Evolutionary conservation across 2,113 vertebrate species (phyloP).

Genomic region (Thryonomys swinderianus): DNA sequence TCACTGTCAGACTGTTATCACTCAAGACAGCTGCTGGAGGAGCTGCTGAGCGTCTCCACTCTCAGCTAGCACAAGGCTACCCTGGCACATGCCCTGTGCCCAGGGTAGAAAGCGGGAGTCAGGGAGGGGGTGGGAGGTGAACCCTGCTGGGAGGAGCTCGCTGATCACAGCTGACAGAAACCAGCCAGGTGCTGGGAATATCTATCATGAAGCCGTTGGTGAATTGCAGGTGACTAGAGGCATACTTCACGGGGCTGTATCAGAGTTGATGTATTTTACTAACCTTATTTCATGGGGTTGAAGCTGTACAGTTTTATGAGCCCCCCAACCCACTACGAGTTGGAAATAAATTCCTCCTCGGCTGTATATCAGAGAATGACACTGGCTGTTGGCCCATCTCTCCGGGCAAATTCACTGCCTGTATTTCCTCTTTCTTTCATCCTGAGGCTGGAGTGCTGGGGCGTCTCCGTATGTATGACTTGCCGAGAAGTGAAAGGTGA

Average conservation of each 20-base stretch:
- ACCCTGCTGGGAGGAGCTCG: neutral
- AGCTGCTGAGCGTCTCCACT: conserved; percentile 14
- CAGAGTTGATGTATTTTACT: conserved; percentile 79
- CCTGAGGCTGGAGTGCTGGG: neutral
- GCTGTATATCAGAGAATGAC: conserved; percentile 65
- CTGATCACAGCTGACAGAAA: conserved; percentile 54
- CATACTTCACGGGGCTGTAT: conserved; percentile 37
- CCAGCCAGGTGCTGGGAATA: conserved; percentile 29
- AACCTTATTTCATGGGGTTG: conserved; percentile 80
- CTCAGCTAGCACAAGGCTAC: conserved; percentile 15
- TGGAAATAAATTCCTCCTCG: conserved; percentile 78
- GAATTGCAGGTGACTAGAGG: conserved; percentile 78
- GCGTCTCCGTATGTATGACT: conserved; percentile 39
- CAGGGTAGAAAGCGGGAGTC: neutral
- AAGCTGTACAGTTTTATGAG: conserved; percentile 78
- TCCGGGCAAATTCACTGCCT: conserved; percentile 39
- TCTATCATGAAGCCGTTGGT: conserved; percentile 53
- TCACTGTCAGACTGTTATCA: conserved; percentile 40
- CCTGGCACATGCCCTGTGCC: neutral
- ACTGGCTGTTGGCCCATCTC: conserved; percentile 59
- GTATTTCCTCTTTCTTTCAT: conserved; percentile 56
- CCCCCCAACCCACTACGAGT: conserved; percentile 35
- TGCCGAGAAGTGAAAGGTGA: conserved; percentile 25
- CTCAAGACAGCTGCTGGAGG: conserved; percentile 37
- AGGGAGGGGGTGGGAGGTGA: neutral